Percentiles rank a stretch among this genome's conserved stretches.
Evolutionary conservation across 2,888 invertebrate genomes (phyloP).

Genomic region (Drosophila koepferae): DNA sequence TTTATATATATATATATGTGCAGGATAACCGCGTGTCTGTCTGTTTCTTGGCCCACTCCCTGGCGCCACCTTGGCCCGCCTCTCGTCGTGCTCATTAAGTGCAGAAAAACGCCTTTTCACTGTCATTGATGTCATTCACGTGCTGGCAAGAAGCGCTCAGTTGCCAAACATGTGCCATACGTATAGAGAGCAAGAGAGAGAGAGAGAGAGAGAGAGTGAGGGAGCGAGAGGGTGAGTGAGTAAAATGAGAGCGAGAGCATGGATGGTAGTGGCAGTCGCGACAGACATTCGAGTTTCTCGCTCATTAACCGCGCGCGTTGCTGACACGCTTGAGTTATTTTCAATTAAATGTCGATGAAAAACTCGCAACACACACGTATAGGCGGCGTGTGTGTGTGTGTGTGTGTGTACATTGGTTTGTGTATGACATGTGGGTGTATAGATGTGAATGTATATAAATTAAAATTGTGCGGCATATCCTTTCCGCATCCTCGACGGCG

Average conservation of each 20-base stretch:
- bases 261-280: constrained; percentile 45
- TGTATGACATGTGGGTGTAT: constrained; percentile 18
- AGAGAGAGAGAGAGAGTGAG: constrained; percentile 2
- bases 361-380: constrained; percentile 56
- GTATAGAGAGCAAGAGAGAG: constrained; percentile 4
- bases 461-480: constrained; percentile 58
- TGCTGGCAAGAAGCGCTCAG: constrained; percentile 58
- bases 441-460: constrained; percentile 65
- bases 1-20: constrained; percentile 10
- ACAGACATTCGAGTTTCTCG: constrained; percentile 78
- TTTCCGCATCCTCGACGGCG: constrained; percentile 55
- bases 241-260: neutral
- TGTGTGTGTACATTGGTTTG: neutral
- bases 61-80: constrained; percentile 23
- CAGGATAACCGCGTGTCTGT: constrained; percentile 18
- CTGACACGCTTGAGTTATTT: constrained; percentile 81
- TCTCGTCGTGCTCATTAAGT: constrained; percentile 68
- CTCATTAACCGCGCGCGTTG: constrained; percentile 80
- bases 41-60: constrained; percentile 8
- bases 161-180: constrained; percentile 41
- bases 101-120: constrained; percentile 78
- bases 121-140: constrained; percentile 79
- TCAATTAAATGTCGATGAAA: constrained; percentile 80
- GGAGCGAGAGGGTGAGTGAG: neutral
- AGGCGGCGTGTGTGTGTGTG: neutral